Percentiles rank a stretch among this genome's conserved stretches.
Conservation (phyloP, 2,797 vertebrate species). For the Protosalanx chinensis region DNA sequence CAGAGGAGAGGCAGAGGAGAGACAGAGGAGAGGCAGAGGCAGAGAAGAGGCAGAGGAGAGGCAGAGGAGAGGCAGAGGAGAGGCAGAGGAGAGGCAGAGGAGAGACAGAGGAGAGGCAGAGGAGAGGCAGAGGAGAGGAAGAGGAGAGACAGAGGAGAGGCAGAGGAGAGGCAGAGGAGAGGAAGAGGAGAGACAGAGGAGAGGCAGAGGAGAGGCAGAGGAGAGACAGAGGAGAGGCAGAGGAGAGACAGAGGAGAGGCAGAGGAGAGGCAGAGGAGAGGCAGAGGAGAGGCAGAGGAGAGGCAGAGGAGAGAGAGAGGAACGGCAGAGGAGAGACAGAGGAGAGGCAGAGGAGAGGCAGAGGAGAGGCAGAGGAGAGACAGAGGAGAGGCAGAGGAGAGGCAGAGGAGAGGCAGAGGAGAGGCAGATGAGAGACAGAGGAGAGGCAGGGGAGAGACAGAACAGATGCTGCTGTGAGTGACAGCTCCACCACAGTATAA, state of each 20-base stretch:
- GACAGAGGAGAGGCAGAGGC: not conserved
- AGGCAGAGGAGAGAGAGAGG: too few relatives aligned
- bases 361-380: too few relatives aligned
- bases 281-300: not conserved
- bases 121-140: not conserved
- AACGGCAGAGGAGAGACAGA: too few relatives aligned
- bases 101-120: not conserved
- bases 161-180: not conserved
- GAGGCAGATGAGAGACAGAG: too few relatives aligned
- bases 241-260: not conserved
- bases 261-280: too few relatives aligned
- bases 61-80: not conserved
- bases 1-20: too few relatives aligned
- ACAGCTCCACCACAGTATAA: not conserved
- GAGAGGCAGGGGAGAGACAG: not conserved
- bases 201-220: not conserved
- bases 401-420: not conserved
- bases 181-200: not conserved
- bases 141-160: not conserved
- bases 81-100: not conserved
- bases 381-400: not conserved
- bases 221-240: conserved; percentile 6
- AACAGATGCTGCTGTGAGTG: not conserved
- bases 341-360: not conserved
- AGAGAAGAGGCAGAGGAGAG: not conserved